Conservation (phyloP, 1,140 invertebrate genomes). For the Anastrepha ludens region DNA sequence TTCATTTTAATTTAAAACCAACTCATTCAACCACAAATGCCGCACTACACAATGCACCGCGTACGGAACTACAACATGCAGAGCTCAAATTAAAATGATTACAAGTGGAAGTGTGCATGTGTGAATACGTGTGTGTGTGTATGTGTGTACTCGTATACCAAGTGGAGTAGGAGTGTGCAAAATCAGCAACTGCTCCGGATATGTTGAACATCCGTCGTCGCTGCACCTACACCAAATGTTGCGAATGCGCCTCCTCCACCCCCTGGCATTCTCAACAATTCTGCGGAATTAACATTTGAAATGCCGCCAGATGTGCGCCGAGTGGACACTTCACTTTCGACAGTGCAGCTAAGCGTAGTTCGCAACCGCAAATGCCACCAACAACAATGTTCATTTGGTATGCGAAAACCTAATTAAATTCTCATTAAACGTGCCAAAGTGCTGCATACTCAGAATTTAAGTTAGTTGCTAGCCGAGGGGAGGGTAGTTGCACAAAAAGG, state of each 20-base stretch:
- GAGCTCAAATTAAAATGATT: neutral
- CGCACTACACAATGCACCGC: neutral
- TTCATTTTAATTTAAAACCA: constrained; percentile 45
- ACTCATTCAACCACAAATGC: constrained; percentile 26
- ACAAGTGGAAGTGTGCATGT: neutral
- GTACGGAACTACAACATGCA: neutral
- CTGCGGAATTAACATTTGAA: neutral
- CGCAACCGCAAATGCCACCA: neutral
- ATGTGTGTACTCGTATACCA: neutral
- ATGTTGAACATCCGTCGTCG: neutral
- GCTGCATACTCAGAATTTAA: neutral
- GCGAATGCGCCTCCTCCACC: neutral
- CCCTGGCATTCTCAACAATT: neutral
- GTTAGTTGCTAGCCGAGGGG: neutral
- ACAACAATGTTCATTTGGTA: neutral
- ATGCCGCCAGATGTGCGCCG: neutral
- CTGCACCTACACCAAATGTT: neutral
- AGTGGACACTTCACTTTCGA: constrained; percentile 33
- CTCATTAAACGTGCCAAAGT: neutral
- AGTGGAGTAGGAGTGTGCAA: neutral
- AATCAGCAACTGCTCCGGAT: neutral
- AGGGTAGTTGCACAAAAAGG: neutral
- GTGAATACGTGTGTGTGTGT: neutral
- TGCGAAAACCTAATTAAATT: constrained; percentile 10
- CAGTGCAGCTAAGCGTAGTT: neutral